Conservation (phyloP, 2,797 vertebrate species). For the Orientallactaga sibirica region DNA sequence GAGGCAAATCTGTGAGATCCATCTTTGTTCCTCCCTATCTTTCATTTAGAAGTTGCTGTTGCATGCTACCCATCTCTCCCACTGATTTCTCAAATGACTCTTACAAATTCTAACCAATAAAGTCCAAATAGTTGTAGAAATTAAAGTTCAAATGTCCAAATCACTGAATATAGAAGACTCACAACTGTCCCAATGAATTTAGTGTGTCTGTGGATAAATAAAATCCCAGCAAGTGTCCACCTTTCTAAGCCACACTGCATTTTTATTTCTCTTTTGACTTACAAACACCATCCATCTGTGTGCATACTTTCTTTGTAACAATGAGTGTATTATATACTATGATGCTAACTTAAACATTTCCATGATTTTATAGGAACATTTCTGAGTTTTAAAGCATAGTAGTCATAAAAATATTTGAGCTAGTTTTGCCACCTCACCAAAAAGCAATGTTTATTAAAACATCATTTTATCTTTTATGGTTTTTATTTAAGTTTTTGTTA, state of each 20-base stretch:
- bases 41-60: slow-evolving; percentile 30
- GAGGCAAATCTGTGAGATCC: neutral
- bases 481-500: slow-evolving; percentile 56
- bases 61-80: neutral
- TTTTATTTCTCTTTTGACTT: slow-evolving; percentile 52
- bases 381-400: neutral
- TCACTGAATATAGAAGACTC: slow-evolving; percentile 38
- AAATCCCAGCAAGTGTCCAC: neutral
- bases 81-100: neutral
- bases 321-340: neutral
- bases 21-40: slow-evolving; percentile 34
- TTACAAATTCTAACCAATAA: slow-evolving; percentile 38
- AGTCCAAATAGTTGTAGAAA: slow-evolving; percentile 46
- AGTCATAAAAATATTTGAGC: neutral
- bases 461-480: neutral
- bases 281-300: slow-evolving; percentile 31
- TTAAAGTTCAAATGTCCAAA: slow-evolving; percentile 39
- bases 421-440: neutral
- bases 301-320: neutral
- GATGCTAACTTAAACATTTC: slow-evolving; percentile 32
- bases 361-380: slow-evolving; percentile 7
- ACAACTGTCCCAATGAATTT: slow-evolving; percentile 2
- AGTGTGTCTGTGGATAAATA: slow-evolving; percentile 22
- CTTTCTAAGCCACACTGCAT: neutral
- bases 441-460: neutral